phyloP scores from a whole-genome alignment of 2,888 invertebrate genomes.

The Xanthorhoe spadicearia region DNA sequence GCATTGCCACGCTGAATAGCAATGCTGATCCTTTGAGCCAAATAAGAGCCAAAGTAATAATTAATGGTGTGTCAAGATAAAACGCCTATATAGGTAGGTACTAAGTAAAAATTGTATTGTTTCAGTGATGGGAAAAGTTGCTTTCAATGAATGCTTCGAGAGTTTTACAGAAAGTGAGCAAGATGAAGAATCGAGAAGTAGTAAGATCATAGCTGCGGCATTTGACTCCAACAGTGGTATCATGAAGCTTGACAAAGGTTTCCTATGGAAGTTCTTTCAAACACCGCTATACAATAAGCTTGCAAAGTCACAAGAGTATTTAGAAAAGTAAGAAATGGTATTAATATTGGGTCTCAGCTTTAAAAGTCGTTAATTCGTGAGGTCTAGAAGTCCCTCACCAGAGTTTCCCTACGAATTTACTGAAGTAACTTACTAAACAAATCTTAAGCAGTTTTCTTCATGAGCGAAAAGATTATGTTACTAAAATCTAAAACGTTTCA shows the following conservation, averaged over 20 bases:
- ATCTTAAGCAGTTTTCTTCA: neutral
- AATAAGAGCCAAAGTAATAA: too few species aligned
- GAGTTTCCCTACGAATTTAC: too few species aligned
- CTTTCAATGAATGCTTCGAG: constrained; percentile 88
- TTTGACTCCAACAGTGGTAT: constrained; percentile 89
- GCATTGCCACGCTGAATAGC: too few species aligned
- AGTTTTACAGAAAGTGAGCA: constrained; percentile 87
- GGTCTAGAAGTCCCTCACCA: too few species aligned
- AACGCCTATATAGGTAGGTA: neutral
- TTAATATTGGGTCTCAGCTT: too few species aligned
- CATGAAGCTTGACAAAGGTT: constrained; percentile 88
- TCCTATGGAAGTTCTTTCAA: constrained; percentile 88
- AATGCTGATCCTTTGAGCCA: too few species aligned
- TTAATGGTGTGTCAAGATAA: too few species aligned
- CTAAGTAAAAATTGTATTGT: constrained; percentile 15
- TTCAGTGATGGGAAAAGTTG: constrained; percentile 89
- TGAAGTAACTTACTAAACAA: neutral
- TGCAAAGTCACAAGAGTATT: constrained; percentile 87
- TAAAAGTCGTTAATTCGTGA: too few species aligned
- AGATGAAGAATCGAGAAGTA: constrained; percentile 85
- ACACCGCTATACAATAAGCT: constrained; percentile 90
- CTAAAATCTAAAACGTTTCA: constrained; percentile 47
- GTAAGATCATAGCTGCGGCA: constrained; percentile 89
- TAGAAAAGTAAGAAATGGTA: constrained; percentile 83
- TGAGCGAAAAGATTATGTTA: neutral